Evolutionary conservation across 2,888 invertebrate species (phyloP), one percentile per base, ranked within the genome.

Genomic region (Ectemnius cavifrons): DNA sequence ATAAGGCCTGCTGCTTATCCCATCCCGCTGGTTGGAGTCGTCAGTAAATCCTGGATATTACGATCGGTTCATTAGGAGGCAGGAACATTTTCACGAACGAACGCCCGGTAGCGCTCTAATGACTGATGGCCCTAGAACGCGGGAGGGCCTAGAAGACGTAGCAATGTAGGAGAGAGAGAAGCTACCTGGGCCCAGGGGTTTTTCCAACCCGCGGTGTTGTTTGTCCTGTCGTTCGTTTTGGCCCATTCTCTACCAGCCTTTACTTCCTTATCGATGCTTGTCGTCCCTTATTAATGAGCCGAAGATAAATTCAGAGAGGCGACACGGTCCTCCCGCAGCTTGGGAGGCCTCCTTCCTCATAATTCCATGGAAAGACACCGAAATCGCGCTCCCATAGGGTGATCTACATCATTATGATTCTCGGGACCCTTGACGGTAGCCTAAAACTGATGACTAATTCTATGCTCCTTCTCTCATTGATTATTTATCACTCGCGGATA

Each of bases 41-140:
- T 6, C 52, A 28, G 52, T 49, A 47, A 62, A 71, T 66, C 62
- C 56, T 57, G 67, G 67, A 79, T 75, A 83, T 87, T 86, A 85
- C 83, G 75, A 81, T 80, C 82, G 85, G 84, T 81, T 86, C 87
- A 86, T 86, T 85, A 83, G 79, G 79, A 78, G 77, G 82, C 46
- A 8, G 68, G 83, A 8, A 84, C 82, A 82, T 86, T 88, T 87
- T 84, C 81, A 81, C 73, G 78, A 83, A 84, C 83, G 16, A 16
- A 86, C 37, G 37, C 82, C 82, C 86, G 82, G 86, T 86, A 86
- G 85, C 86, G 78, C 79, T 71, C 82, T 87, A 87, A 89, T 88
- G 85, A 89, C 84, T 80, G 83, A 88, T 86, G 84, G 79, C 78
- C 82, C 69, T 63, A 63, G 73, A 74, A 67, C 71, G 56, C 69